Percentiles rank a stretch among this genome's conserved stretches.
phyloP scores from a whole-genome alignment of 2,113 vertebrate species.

The Limanda limanda region DNA sequence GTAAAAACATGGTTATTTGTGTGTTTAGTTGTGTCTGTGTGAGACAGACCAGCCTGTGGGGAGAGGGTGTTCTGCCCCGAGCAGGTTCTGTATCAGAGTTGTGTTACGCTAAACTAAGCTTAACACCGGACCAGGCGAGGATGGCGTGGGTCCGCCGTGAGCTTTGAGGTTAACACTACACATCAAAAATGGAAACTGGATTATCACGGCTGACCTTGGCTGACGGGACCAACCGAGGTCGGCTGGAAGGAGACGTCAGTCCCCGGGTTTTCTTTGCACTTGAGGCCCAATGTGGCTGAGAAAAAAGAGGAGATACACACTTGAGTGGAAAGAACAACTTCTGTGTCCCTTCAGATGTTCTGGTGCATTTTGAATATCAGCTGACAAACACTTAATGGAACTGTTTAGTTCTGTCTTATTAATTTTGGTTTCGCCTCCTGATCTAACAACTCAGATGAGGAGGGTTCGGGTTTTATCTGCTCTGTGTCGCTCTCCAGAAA shows the following conservation, averaged over 20 bases:
- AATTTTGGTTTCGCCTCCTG: no score
- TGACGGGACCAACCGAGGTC: slow-evolving; percentile 27
- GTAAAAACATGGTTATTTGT: slow-evolving; percentile 40
- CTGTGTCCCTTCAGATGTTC: no score
- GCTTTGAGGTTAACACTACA: slow-evolving; percentile 12
- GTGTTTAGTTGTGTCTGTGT: slow-evolving; percentile 29
- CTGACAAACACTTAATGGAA: no score
- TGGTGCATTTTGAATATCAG: no score
- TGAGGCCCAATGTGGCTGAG: not conserved
- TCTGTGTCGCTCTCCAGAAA: no score
- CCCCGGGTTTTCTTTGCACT: not conserved
- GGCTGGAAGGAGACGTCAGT: slow-evolving; percentile 8
- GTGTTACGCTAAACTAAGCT: slow-evolving; percentile 36
- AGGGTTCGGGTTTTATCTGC: no score
- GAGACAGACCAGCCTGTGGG: slow-evolving; percentile 2
- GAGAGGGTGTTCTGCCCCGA: slow-evolving; percentile 17
- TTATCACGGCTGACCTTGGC: slow-evolving; percentile 17
- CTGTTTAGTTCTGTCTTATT: no score
- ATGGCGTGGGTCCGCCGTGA: slow-evolving; percentile 9
- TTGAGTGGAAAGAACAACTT: no score
- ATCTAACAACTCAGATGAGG: no score
- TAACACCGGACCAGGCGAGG: not conserved
- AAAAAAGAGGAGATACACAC: not conserved
- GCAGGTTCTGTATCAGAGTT: slow-evolving; percentile 15
- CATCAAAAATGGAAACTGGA: slow-evolving; percentile 8